A percentile compares a stretch with the other conserved stretches of the same genome.
These are phyloP conservation scores for Xenopus borealis DNA, from an alignment of 2,113 vertebrate species.

Conservation along the genomic window DNA sequence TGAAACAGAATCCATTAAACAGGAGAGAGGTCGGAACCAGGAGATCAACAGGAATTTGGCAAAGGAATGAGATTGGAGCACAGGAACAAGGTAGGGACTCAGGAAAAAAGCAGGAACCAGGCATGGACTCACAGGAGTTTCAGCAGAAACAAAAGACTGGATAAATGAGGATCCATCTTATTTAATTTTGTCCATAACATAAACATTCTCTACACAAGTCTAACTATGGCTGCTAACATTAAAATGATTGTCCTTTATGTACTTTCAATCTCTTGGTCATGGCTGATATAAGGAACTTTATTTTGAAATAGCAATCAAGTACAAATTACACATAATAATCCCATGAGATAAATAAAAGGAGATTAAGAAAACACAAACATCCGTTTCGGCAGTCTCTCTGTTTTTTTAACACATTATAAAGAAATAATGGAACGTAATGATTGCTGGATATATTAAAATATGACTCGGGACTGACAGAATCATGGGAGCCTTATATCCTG, in stretches of 20 bases:
- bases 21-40: no score
- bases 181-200: background rate
- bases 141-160: no score
- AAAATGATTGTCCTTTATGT: background rate
- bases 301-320: background rate
- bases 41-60: no score
- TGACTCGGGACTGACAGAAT: no score
- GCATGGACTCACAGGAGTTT: no score
- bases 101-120: no score
- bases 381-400: background rate
- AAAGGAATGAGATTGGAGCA: no score
- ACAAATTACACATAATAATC: background rate
- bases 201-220: background rate
- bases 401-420: background rate
- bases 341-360: background rate
- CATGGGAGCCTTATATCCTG: no score
- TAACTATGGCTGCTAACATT: background rate
- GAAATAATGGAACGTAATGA: background rate
- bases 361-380: background rate
- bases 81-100: no score
- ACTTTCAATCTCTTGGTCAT: background rate
- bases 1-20: no score
- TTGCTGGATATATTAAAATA: no score
- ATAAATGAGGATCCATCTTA: no score
- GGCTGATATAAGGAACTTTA: background rate